These are phyloP conservation scores for Melolontha melolontha DNA, from an alignment of 2,888 invertebrate species.

Conservation along the genomic window DNA sequence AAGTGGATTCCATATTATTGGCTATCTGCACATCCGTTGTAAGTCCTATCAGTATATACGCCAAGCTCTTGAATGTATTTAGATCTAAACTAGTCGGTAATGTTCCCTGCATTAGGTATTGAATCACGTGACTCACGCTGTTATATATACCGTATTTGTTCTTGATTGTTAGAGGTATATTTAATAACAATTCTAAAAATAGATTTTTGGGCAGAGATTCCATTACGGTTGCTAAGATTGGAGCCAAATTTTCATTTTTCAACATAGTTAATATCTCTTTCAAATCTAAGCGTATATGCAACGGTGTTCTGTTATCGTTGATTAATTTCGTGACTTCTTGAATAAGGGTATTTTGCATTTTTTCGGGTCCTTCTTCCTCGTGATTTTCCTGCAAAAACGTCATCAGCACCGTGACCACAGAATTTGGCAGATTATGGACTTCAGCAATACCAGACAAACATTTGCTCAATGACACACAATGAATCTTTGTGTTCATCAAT, in stretches of 20 bases:
- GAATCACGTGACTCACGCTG: too few species aligned
- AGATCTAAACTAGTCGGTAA: too few species aligned
- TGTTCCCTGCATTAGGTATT: too few species aligned
- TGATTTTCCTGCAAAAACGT: neutral
- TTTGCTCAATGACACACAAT: too few species aligned
- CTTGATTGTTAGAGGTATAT: neutral
- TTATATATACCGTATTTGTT: too few species aligned
- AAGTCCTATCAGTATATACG: neutral
- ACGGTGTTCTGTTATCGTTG: neutral
- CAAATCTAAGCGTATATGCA: constrained; percentile 1
- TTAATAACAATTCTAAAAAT: neutral
- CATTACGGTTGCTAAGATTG: neutral
- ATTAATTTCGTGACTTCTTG: neutral
- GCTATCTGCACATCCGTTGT: neutral
- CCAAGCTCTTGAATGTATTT: neutral
- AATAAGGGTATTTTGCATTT: neutral
- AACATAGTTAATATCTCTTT: neutral
- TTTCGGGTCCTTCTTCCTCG: neutral
- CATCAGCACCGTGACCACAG: too few species aligned
- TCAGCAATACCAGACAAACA: too few species aligned
- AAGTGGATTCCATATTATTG: neutral
- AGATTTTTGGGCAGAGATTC: neutral
- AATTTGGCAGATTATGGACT: too few species aligned
- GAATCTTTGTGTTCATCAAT: neutral
- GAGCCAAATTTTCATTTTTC: neutral